Conservation (phyloP, 2,888 invertebrate genomes). For the Euzetes globulus region DNA sequence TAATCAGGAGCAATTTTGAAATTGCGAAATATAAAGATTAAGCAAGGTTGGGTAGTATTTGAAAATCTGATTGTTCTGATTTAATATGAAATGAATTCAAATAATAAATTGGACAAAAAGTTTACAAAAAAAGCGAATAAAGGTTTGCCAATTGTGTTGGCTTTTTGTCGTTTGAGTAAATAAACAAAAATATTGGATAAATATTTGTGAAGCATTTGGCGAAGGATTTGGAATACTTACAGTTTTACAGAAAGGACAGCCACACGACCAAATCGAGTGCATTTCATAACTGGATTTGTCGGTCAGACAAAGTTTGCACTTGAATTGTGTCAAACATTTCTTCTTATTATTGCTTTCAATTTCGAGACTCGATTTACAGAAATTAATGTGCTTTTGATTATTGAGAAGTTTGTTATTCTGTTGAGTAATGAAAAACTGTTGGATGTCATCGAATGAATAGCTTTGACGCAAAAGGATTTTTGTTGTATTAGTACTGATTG, state of each 20-base stretch:
- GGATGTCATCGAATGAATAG: constrained; percentile 27
- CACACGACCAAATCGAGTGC: constrained; percentile 34
- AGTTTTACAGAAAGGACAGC: constrained; percentile 32
- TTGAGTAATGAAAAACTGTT: constrained; percentile 12
- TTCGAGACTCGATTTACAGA: constrained; percentile 19
- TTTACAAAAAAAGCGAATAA: too few species aligned
- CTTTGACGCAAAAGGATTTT: constrained; percentile 4
- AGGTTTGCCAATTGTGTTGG: too few species aligned
- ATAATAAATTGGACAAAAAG: too few species aligned
- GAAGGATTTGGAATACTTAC: background rate
- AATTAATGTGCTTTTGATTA: background rate
- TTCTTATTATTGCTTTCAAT: constrained; percentile 3
- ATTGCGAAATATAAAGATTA: too few species aligned
- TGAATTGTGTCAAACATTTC: background rate
- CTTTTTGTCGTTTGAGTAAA: too few species aligned
- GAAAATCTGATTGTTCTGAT: too few species aligned
- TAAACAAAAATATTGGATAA: background rate
- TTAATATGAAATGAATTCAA: too few species aligned
- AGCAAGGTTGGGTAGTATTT: too few species aligned
- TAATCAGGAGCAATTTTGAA: too few species aligned
- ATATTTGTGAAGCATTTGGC: background rate
- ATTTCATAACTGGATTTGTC: background rate
- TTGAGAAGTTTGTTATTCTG: background rate
- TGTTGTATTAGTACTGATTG: background rate
- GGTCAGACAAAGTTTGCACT: constrained; percentile 24